phyloP scores from a whole-genome alignment of 2,113 vertebrate genomes.

The Calyptomena viridis region DNA sequence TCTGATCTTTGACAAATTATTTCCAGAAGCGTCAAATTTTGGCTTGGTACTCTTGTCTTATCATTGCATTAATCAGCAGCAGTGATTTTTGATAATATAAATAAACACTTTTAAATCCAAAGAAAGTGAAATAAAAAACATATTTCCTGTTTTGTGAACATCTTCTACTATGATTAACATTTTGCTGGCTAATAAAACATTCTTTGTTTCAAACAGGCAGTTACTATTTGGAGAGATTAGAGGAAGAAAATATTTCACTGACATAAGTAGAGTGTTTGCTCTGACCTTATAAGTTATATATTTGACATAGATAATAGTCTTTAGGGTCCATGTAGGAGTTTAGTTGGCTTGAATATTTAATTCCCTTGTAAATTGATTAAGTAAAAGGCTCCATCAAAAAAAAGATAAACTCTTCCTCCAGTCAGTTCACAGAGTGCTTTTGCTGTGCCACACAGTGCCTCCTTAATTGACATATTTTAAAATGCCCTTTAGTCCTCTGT shows the following conservation, averaged over 20 bases:
- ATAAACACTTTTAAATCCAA: background rate
- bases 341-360: background rate
- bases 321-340: background rate
- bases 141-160: background rate
- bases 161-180: background rate
- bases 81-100: background rate
- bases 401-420: background rate
- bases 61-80: background rate
- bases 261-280: background rate
- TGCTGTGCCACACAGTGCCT: background rate
- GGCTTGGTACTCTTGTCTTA: background rate
- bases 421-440: background rate
- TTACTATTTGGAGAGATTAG: background rate
- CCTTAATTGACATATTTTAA: slow-evolving; percentile 51
- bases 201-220: background rate
- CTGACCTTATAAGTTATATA: background rate
- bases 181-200: background rate
- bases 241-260: background rate
- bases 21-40: background rate
- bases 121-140: background rate
- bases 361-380: background rate
- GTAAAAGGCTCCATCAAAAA: background rate
- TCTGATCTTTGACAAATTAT: background rate
- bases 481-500: background rate
- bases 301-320: background rate